These are phyloP conservation scores for Takifugu rubripes DNA, from an alignment of 2,797 vertebrate genomes.

Conservation along the genomic window DNA sequence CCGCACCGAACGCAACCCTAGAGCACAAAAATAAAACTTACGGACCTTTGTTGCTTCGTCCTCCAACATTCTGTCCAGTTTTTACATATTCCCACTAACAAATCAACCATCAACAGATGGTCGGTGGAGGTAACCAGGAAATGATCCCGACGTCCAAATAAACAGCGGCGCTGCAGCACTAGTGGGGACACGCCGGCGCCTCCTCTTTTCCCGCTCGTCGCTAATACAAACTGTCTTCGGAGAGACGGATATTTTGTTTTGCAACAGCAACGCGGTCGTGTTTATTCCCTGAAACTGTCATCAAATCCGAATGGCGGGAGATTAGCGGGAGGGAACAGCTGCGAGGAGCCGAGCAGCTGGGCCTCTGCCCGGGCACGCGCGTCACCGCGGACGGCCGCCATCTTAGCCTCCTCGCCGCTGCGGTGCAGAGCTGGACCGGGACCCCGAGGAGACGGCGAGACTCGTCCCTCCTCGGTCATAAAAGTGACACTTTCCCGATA, in stretches of 20 bases:
- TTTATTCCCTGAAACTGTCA: conserved; percentile 1
- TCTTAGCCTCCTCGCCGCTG: neutral
- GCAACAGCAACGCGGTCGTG: neutral
- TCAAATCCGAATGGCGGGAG: neutral
- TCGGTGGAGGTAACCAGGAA: neutral
- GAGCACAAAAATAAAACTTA: too few relatives aligned
- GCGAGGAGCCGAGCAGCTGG: neutral
- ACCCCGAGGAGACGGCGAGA: neutral
- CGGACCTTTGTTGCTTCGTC: too few relatives aligned
- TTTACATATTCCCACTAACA: neutral
- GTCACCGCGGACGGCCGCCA: neutral
- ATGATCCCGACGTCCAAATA: neutral
- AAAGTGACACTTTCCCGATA: conserved; percentile 57
- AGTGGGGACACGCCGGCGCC: neutral
- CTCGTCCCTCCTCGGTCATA: conserved; percentile 26
- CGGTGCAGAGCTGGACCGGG: neutral
- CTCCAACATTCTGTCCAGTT: too few relatives aligned
- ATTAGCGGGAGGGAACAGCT: neutral
- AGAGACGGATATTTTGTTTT: neutral
- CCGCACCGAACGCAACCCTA: too few relatives aligned
- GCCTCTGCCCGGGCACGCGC: neutral
- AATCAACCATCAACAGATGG: neutral
- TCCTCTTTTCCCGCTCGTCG: neutral
- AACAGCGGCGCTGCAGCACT: neutral
- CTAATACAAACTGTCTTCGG: neutral